Evolutionary conservation across 2,797 vertebrate genomes (phyloP), one percentile per base, ranked within the genome.

Genomic region (Clarias fuscus): DNA sequence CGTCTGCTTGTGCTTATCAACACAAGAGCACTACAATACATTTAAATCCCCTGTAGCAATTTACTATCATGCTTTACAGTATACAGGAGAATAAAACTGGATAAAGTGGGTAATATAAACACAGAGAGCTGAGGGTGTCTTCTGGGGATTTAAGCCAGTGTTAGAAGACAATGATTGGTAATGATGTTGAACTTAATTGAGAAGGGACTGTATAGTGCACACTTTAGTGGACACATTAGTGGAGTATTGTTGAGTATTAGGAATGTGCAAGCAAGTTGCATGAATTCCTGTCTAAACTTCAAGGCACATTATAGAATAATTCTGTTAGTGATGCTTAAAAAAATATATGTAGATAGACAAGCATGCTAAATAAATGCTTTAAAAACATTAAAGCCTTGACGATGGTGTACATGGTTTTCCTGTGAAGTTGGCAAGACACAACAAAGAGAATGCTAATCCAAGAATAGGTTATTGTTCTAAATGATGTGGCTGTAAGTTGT

Each of bases 181-280:
- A 73, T 86, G 77, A 82, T 82, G 71, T 53, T 76, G 80, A n/a
- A 76, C 37, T 76, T 82, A 83, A 86, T 81, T 86, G 85, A 64
- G 61, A 18, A 62, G 40, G 68, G 85, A 86, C 56, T 68, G 33
- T 64, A 73, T 61, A 73, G 73, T 5, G 2, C 7, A 77, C 27
- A 68, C 48, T 53, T 78, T 67, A 53, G 11, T 24, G 18, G 22
- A 40, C 27, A 68, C 48, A 65, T 78, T 67, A 53, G 11, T 24
- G 18, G 22, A 40, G 5, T n/a, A 13, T 17, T 83, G n/a, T 15
- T 77, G n/a, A n/a, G 13, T n/a, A 43, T n/a, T 40, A 79, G 53
- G 30, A 76, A 58, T 61, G 27, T 30, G 53, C 17, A 13, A 22
- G 43, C 48, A 43, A 82, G 40, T 84, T 76, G 59, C 33, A 27